phyloP scores from a whole-genome alignment of 2,797 vertebrate species.

The Danio choprae region DNA sequence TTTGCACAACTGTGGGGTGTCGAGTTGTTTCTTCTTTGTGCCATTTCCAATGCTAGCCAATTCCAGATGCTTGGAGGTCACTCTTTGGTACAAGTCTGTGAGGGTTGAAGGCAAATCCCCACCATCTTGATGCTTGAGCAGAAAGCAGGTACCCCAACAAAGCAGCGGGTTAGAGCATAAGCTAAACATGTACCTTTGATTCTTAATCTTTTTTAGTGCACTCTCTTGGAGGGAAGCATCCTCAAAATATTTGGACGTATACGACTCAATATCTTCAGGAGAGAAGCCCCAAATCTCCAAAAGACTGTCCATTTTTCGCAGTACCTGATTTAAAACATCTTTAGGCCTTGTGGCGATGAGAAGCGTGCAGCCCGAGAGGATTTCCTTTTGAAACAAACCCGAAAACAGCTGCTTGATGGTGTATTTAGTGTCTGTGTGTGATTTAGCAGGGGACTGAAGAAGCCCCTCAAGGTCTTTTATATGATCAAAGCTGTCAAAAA shows the following conservation, averaged over 20 bases:
- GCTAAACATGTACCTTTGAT: constrained; percentile 76
- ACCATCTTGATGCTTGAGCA: constrained; percentile 72
- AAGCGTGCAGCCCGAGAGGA: constrained; percentile 87
- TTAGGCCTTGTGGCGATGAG: constrained; percentile 83
- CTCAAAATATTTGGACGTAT: constrained; percentile 79
- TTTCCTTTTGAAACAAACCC: constrained; percentile 84
- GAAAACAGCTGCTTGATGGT: constrained; percentile 82
- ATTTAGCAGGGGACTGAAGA: constrained; percentile 69
- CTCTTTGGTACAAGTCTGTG: constrained; percentile 79
- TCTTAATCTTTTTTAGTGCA: constrained; percentile 73
- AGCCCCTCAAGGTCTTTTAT: constrained; percentile 81
- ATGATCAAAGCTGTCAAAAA: constrained; percentile 88
- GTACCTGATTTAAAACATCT: constrained; percentile 78
- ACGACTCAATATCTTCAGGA: constrained; percentile 75
- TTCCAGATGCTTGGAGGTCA: constrained; percentile 73
- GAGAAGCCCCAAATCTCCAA: constrained; percentile 87
- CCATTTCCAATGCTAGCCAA: constrained; percentile 16
- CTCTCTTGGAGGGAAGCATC: constrained; percentile 55
- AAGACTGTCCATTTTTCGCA: constrained; percentile 82
- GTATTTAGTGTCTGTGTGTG: constrained; percentile 63
- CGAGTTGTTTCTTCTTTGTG: background rate
- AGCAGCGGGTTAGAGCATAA: constrained; percentile 85
- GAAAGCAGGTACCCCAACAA: constrained; percentile 82
- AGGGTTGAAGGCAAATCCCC: constrained; percentile 81
- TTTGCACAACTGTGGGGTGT: constrained; percentile 72